These are phyloP conservation scores for Lytechinus variegatus DNA, from an alignment of 35 echinoderm and acorn worm species.

Conservation along the genomic window DNA sequence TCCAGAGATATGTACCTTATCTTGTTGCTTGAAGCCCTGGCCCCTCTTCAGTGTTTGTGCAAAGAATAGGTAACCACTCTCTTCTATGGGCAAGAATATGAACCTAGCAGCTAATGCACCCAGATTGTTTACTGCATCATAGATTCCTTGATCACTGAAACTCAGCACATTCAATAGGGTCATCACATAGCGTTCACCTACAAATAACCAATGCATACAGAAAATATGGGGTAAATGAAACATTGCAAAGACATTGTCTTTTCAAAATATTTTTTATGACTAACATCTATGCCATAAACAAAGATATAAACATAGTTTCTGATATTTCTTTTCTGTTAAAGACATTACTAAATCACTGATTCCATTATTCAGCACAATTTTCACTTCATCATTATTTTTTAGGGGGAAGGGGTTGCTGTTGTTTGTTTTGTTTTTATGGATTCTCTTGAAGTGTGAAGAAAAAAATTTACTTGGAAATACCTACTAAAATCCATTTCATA, in stretches of 20 bases:
- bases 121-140: conserved; percentile 96
- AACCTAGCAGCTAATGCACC: conserved; percentile 94
- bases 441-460: too few relatives aligned
- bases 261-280: not conserved
- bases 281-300: not conserved
- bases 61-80: conserved; percentile 98
- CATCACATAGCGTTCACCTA: conserved; percentile 98
- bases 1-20: conserved; percentile 62
- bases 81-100: conserved; percentile 97
- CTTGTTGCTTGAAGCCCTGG: conserved; percentile 72
- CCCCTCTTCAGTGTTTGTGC: conserved; percentile 85
- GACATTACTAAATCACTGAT: not conserved
- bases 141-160: conserved; percentile 97
- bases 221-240: not conserved
- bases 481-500: too few relatives aligned
- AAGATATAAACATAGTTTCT: not conserved
- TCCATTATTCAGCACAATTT: not conserved
- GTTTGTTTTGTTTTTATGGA: too few relatives aligned
- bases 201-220: not conserved
- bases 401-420: too few relatives aligned
- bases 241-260: not conserved
- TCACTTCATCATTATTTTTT: not conserved
- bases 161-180: conserved; percentile 91
- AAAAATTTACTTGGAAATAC: too few relatives aligned
- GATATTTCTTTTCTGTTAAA: not conserved